phyloP scores from a whole-genome alignment of 2,113 vertebrate species.

The Xerus inauris region DNA sequence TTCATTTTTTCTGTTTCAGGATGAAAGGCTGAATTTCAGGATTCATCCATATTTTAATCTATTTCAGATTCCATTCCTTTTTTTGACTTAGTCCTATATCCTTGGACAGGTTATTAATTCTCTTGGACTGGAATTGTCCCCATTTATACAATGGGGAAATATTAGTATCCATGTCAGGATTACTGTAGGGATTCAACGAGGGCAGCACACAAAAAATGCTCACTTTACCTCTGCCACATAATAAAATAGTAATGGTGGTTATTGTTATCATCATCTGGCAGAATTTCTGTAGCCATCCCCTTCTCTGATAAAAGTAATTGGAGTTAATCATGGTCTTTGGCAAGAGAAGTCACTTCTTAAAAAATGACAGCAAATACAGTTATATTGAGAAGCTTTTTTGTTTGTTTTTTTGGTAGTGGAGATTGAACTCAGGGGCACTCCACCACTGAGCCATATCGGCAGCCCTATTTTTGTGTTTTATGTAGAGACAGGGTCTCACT shows the following conservation, averaged over 20 bases:
- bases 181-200: neutral
- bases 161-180: neutral
- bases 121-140: neutral
- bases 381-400: constrained; percentile 3
- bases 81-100: neutral
- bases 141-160: neutral
- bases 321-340: constrained; percentile 10
- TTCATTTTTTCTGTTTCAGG: neutral
- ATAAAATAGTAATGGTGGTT: neutral
- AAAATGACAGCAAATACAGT: neutral
- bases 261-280: neutral
- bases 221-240: neutral
- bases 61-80: constrained; percentile 16
- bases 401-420: too few species aligned
- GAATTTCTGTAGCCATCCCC: neutral
- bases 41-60: constrained; percentile 10
- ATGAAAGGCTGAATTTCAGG: constrained; percentile 31
- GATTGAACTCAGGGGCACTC: too few species aligned
- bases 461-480: too few species aligned
- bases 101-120: neutral
- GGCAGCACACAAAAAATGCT: neutral
- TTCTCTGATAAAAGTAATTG: neutral
- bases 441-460: too few species aligned
- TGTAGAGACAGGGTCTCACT: too few species aligned
- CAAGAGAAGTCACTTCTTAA: neutral